These are phyloP conservation scores for Lepidothrix coronata DNA, from an alignment of 2,113 vertebrate species.

Conservation along the genomic window DNA sequence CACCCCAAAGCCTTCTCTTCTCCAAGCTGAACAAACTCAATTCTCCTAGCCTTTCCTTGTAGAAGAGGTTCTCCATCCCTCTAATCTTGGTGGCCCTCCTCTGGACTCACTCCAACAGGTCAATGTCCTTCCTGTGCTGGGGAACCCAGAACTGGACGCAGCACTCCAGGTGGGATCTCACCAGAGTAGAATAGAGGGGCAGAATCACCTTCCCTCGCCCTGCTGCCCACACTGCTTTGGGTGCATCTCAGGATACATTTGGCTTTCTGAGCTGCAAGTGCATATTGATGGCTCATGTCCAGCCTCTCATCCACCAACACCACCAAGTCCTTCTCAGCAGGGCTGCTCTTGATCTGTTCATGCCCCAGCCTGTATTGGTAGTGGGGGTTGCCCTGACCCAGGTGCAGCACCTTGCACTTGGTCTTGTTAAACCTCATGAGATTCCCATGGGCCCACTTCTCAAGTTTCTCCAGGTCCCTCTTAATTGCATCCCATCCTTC, in stretches of 20 bases:
- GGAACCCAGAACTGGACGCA: neutral
- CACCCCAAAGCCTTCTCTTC: neutral
- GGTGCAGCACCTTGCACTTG: neutral
- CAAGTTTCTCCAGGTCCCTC: neutral
- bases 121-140: neutral
- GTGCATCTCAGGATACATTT: neutral
- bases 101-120: neutral
- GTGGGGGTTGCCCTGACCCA: rapidly evolving
- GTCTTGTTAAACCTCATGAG: neutral
- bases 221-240: neutral
- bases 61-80: neutral
- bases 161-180: neutral
- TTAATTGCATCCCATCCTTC: neutral
- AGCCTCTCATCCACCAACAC: neutral
- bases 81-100: neutral
- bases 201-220: neutral
- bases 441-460: neutral
- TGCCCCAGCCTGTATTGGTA: neutral
- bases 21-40: neutral
- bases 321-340: neutral
- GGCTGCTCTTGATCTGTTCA: neutral
- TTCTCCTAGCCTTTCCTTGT: neutral
- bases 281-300: neutral
- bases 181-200: neutral
- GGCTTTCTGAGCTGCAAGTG: neutral